Evolutionary conservation across 2,888 invertebrate genomes (phyloP).

Genomic region (Eilema caniola): DNA sequence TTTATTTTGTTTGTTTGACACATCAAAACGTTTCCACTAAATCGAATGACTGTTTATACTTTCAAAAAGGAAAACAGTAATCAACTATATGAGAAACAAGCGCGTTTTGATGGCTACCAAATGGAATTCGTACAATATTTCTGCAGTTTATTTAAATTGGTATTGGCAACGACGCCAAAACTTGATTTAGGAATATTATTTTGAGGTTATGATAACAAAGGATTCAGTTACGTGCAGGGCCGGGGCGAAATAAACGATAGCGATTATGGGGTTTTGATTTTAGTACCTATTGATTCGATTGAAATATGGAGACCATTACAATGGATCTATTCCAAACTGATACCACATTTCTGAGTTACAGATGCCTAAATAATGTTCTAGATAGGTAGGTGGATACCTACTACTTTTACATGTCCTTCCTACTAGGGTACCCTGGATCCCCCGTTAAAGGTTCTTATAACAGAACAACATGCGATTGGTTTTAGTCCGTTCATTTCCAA

Average conservation of each 20-base stretch:
- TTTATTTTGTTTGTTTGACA: constrained; percentile 55
- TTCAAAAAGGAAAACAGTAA: constrained; percentile 41
- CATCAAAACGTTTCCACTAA: constrained; percentile 36
- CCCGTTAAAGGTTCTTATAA: too few species aligned
- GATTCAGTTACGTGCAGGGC: constrained; percentile 37
- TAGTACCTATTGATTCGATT: constrained; percentile 2
- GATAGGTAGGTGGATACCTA: too few species aligned
- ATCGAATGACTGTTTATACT: constrained; percentile 41
- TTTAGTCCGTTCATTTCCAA: too few species aligned
- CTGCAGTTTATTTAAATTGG: constrained; percentile 56
- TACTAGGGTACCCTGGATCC: too few species aligned
- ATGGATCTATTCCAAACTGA: too few species aligned
- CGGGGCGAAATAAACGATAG: constrained; percentile 27
- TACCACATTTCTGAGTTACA: too few species aligned
- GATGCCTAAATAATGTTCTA: not conserved
- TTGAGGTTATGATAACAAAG: constrained; percentile 49
- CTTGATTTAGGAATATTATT: constrained; percentile 58
- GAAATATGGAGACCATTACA: constrained; percentile 6
- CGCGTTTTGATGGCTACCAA: constrained; percentile 43
- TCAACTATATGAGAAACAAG: constrained; percentile 39
- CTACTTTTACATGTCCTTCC: too few species aligned
- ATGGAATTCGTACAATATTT: constrained; percentile 46
- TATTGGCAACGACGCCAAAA: constrained; percentile 65
- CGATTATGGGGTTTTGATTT: constrained; percentile 36
- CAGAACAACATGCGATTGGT: too few species aligned